Conservation (phyloP, 2,888 invertebrate species). For the Laspeyria flexula region DNA sequence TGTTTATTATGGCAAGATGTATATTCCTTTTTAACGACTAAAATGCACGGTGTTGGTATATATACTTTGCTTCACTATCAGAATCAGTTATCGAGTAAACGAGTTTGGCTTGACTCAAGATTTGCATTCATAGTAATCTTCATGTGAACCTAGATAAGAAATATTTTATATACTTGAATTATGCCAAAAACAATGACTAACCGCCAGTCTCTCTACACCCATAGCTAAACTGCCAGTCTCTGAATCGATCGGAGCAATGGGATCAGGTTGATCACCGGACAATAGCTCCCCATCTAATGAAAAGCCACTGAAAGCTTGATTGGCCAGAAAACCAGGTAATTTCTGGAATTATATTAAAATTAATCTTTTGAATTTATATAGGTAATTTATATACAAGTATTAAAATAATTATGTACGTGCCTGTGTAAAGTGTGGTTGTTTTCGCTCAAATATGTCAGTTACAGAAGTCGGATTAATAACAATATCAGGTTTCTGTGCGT, state of each 20-base stretch:
- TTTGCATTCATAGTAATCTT: too few species aligned
- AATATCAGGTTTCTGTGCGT: slow-evolving; percentile 12
- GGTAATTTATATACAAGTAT: neutral
- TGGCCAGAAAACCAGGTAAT: slow-evolving; percentile 54
- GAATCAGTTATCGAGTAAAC: too few species aligned
- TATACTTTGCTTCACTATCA: too few species aligned
- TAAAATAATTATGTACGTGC: slow-evolving; percentile 37
- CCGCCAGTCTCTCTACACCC: slow-evolving; percentile 61
- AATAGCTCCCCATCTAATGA: slow-evolving; percentile 61
- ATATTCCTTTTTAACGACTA: too few species aligned
- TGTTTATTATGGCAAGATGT: too few species aligned
- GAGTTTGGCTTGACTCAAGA: too few species aligned
- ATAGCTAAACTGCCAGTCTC: slow-evolving; percentile 67
- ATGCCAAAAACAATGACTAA: too few species aligned
- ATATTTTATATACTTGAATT: too few species aligned
- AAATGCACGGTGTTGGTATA: too few species aligned
- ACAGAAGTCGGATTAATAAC: slow-evolving; percentile 47
- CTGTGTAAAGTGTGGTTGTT: slow-evolving; percentile 50
- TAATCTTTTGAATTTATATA: neutral
- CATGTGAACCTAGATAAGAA: too few species aligned
- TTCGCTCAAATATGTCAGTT: slow-evolving; percentile 70
- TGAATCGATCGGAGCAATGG: slow-evolving; percentile 66
- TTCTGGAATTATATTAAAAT: slow-evolving; percentile 45
- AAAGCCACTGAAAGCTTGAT: slow-evolving; percentile 74
- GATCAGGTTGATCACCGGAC: slow-evolving; percentile 65